phyloP scores from a whole-genome alignment of 1,140 invertebrate species.

The Ceratosolen fusciceps region DNA sequence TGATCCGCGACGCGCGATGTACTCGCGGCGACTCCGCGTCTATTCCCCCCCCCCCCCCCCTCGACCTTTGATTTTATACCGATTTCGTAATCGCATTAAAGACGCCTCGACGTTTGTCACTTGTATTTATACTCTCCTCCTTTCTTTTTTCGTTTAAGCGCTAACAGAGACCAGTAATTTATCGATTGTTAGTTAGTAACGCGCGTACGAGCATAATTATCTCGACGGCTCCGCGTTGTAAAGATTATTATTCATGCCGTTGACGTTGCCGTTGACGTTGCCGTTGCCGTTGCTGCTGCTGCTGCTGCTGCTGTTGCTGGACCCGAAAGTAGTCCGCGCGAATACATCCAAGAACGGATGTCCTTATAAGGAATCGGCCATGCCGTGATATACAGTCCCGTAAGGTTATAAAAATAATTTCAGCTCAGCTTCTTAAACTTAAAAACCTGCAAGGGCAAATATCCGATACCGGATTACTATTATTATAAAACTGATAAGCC shows the following conservation, averaged over 20 bases:
- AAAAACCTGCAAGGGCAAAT: not conserved
- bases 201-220: not conserved
- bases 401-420: not conserved
- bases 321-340: constrained; percentile 20
- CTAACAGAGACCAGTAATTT: constrained; percentile 3
- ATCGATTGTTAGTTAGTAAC: constrained; percentile 24
- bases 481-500: not conserved
- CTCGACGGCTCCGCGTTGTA: not conserved
- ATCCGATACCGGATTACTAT: not conserved
- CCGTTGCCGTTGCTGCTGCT: no score
- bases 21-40: not conserved
- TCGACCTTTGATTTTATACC: not conserved
- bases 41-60: no score
- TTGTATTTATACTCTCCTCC: not conserved
- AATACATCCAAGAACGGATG: constrained; percentile 11
- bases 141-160: not conserved
- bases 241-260: no score
- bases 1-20: not conserved
- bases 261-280: no score
- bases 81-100: not conserved
- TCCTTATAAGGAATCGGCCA: constrained; percentile 12
- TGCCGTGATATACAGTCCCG: not conserved
- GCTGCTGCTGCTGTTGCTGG: no score
- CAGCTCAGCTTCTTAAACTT: not conserved
- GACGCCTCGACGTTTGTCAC: not conserved